Percentiles rank a stretch among this genome's conserved stretches.
Evolutionary conservation across 1,140 invertebrate species (phyloP).

Genomic region (Drosophila kanapiae): DNA sequence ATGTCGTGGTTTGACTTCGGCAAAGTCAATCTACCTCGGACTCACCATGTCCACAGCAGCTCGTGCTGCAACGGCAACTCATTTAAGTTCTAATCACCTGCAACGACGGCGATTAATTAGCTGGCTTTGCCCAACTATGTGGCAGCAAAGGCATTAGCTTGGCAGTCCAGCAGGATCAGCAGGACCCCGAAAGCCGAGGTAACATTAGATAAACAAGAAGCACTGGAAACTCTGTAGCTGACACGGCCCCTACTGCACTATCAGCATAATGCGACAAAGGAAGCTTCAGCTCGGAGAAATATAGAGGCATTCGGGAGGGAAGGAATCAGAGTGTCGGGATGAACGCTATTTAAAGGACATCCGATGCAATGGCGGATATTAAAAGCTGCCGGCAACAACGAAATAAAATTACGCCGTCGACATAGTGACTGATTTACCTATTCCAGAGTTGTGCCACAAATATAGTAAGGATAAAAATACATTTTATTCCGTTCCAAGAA

Average conservation of each 20-base stretch:
- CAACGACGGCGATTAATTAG: conserved; percentile 76
- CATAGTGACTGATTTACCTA: neutral
- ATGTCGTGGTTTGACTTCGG: conserved; percentile 26
- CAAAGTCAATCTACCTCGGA: neutral
- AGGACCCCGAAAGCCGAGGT: conserved; percentile 8
- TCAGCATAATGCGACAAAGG: conserved; percentile 63
- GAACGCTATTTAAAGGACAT: conserved; percentile 61
- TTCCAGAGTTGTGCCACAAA: too few species aligned
- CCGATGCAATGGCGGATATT: conserved; percentile 69
- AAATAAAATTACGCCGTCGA: conserved; percentile 63
- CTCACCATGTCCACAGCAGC: neutral
- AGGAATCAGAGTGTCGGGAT: too few species aligned
- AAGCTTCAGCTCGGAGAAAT: neutral
- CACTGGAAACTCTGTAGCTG: conserved; percentile 27
- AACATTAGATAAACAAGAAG: conserved; percentile 67
- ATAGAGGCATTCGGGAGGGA: neutral
- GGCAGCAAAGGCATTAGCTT: conserved; percentile 71
- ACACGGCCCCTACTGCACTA: conserved; percentile 7
- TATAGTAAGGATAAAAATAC: too few species aligned
- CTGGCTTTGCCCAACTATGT: conserved; percentile 55
- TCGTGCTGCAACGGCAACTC: conserved; percentile 54
- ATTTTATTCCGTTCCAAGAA: too few species aligned
- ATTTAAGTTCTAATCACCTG: conserved; percentile 78
- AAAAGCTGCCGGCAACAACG: conserved; percentile 39
- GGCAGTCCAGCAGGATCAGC: conserved; percentile 24